Conservation (phyloP, 2,888 invertebrate genomes). For the Corythucha ciliata region DNA sequence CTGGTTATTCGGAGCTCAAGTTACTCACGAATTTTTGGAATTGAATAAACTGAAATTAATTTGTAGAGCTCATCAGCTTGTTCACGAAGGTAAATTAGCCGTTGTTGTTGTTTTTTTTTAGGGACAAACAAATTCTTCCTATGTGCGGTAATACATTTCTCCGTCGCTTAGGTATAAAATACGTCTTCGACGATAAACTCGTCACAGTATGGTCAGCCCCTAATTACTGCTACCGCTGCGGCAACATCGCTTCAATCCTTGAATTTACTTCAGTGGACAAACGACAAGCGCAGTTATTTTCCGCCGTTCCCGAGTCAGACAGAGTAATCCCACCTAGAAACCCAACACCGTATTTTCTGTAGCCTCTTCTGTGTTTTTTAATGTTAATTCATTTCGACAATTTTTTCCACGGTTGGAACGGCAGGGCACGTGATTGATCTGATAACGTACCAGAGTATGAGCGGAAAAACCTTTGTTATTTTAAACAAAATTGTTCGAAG, state of each 20-base stretch:
- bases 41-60: slow-evolving; percentile 87
- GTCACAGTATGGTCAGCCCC: slow-evolving; percentile 99
- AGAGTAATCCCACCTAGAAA: slow-evolving; percentile 86
- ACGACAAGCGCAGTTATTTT: slow-evolving; percentile 75
- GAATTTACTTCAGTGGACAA: slow-evolving; percentile 73
- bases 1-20: slow-evolving; percentile 91
- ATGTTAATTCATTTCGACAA: too few species aligned
- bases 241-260: slow-evolving; percentile 94
- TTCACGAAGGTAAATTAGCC: slow-evolving; percentile 78
- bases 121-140: not conserved
- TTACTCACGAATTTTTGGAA: slow-evolving; percentile 88
- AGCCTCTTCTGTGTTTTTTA: too few species aligned
- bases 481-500: too few species aligned
- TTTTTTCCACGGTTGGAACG: too few species aligned
- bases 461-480: too few species aligned
- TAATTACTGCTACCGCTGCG: slow-evolving; percentile 99
- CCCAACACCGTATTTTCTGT: slow-evolving; percentile 95
- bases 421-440: too few species aligned
- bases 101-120: not conserved
- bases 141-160: not conserved
- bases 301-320: slow-evolving; percentile 91
- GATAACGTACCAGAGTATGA: too few species aligned
- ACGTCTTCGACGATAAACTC: slow-evolving; percentile 93
- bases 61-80: slow-evolving; percentile 96
- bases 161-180: slow-evolving; percentile 71